Evolutionary conservation across 2,797 vertebrate species (phyloP).

Genomic region (Acrossocheilus fasciatus): DNA sequence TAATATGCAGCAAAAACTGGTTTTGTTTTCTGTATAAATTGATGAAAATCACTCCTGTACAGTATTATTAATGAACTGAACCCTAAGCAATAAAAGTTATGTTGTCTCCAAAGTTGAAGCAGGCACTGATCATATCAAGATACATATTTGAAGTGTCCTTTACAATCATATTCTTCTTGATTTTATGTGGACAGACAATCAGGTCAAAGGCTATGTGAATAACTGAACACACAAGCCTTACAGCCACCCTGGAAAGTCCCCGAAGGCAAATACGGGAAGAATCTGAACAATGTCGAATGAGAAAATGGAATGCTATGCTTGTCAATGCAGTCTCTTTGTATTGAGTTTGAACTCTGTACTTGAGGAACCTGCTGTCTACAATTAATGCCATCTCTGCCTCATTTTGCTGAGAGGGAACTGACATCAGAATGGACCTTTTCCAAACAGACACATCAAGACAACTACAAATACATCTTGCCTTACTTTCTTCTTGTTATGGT

Average conservation of each 20-base stretch:
- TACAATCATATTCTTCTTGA: not conserved
- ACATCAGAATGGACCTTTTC: not conserved
- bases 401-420: not conserved
- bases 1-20: not conserved
- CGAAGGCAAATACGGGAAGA: slow-evolving; percentile 55
- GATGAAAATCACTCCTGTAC: not conserved
- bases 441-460: not conserved
- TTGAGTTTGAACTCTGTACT: slow-evolving; percentile 38
- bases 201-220: slow-evolving; percentile 18
- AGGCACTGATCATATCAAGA: slow-evolving; percentile 1
- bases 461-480: not conserved
- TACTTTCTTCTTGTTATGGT: not conserved
- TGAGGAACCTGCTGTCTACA: slow-evolving; percentile 19
- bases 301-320: slow-evolving; percentile 55
- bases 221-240: slow-evolving; percentile 46
- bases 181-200: slow-evolving; percentile 15
- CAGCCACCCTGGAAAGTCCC: slow-evolving; percentile 56
- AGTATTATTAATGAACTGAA: not conserved
- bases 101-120: not conserved
- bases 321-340: slow-evolving; percentile 51
- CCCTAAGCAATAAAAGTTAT: not conserved
- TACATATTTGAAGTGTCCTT: not conserved
- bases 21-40: not conserved
- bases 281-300: slow-evolving; percentile 56
- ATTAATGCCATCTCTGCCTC: slow-evolving; percentile 20